Base-by-base conservation (phyloP, 2,888 invertebrate genomes). In the Ennomos fuscantarius region DNA sequence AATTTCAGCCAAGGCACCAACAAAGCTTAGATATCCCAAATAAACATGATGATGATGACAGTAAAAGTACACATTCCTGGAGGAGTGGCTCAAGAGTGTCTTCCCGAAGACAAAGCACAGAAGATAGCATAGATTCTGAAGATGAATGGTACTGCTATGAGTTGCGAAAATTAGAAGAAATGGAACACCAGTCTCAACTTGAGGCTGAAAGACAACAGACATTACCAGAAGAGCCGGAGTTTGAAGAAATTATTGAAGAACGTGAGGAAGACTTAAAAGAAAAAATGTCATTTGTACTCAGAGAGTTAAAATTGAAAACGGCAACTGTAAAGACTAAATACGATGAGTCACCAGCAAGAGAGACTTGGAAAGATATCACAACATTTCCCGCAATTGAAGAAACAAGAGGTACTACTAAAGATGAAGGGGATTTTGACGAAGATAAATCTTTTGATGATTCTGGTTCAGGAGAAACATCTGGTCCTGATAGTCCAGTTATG, bases 81-180 rank as follows among this genome's bases (percentile, higher is more conserved):
- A 93, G 97, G 69, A 97, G 97, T 72, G 95, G 96, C 0, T 97
- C 97, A 0, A 92, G 96, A 68, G 96, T 96, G 1, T 97, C 97
- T 1, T 97, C 97, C 0, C 93, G 97, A 66, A 93, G 97, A 48
- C 97, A 98, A 86, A 97, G 97, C 76, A 97, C 97, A 0, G 98
- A 98, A 87, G 97, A 97, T 72, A 97, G 97, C 73, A 97, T 98
- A 55, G 98, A 98, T 81, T 97, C 97, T 31, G 98, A 98, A 86
- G 98, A 98, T 77, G 97, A 98, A 81, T 98, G 97, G 96, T 98
- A 97, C 74, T 96, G 97, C 72, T 97, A 98, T 79, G 97, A 98
- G 79, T 83, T 97, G 55, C 92, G 96, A 53, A 97, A 97, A 83
- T 85, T 98, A 35, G 97, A 98, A 84, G 96, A 97, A 84, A 93